Conservation (phyloP, 2,888 invertebrate genomes). For the Drosophila anceps region DNA sequence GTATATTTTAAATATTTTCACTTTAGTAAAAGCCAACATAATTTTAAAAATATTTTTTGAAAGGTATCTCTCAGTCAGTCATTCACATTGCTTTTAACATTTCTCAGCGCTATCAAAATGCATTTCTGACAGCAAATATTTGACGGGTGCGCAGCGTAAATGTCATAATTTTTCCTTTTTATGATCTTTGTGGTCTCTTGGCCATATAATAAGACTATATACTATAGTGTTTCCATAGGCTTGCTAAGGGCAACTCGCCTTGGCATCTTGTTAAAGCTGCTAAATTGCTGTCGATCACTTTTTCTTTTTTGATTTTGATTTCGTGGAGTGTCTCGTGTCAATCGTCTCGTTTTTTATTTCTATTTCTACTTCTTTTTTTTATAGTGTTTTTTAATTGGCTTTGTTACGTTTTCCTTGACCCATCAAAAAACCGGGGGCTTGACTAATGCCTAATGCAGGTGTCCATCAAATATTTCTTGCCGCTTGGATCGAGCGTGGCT, state of each 20-base stretch:
- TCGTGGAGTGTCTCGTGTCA: slow-evolving; percentile 26
- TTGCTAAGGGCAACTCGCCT: slow-evolving; percentile 11
- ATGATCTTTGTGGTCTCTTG: slow-evolving; percentile 8
- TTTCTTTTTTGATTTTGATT: slow-evolving; percentile 8
- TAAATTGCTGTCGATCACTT: slow-evolving; percentile 43
- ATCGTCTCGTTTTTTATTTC: slow-evolving; percentile 9
- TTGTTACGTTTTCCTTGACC: slow-evolving; percentile 35
- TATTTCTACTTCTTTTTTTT: slow-evolving; percentile 15
- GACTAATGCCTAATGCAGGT: slow-evolving; percentile 26
- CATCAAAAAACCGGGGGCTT: slow-evolving; percentile 1
- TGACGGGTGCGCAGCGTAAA: slow-evolving; percentile 7
- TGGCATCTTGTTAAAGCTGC: slow-evolving; percentile 23
- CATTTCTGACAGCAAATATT: slow-evolving; percentile 42
- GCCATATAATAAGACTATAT: slow-evolving; percentile 5
- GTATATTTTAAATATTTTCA: background rate
- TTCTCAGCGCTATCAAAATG: slow-evolving; percentile 24
- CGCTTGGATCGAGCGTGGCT: background rate
- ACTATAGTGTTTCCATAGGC: slow-evolving; percentile 7
- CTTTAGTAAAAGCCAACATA: background rate
- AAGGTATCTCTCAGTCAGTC: slow-evolving; percentile 1
- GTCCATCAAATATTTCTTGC: slow-evolving; percentile 22
- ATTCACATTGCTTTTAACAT: background rate
- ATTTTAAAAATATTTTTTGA: background rate
- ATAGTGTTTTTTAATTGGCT: slow-evolving; percentile 25
- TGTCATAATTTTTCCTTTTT: slow-evolving; percentile 23